Conservation (phyloP, 2,797 vertebrate species). For the Petrocephalus sullivani region DNA sequence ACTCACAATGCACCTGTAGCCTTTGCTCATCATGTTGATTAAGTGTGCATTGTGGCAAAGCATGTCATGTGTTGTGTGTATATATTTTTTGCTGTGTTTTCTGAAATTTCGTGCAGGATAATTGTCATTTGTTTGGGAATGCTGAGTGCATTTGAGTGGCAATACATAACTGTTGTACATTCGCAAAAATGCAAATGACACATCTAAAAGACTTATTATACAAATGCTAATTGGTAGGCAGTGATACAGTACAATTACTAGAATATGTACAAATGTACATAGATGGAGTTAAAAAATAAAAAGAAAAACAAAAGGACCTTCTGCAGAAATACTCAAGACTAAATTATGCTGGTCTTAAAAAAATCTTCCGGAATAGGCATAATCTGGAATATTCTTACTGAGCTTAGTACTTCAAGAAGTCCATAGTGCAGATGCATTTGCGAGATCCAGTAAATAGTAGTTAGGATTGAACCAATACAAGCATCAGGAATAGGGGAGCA, state of each 20-base stretch:
- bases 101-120: neutral
- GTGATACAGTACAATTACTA: neutral
- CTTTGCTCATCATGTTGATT: neutral
- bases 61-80: neutral
- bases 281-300: neutral
- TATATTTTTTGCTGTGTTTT: neutral
- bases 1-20: neutral
- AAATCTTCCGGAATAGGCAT: neutral
- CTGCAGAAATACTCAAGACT: neutral
- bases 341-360: neutral
- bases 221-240: neutral
- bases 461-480: neutral
- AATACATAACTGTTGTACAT: neutral
- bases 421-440: neutral
- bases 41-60: neutral
- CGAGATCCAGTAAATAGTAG: neutral
- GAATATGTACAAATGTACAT: neutral
- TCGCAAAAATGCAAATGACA: neutral
- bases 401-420: neutral
- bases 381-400: neutral
- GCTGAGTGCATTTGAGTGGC: neutral
- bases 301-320: neutral
- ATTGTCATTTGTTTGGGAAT: neutral
- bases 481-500: neutral
- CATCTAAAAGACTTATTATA: neutral